Percentiles rank a stretch among this genome's conserved stretches.
Conservation (phyloP, 2,113 vertebrate species). For the Atlantisia rogersi region DNA sequence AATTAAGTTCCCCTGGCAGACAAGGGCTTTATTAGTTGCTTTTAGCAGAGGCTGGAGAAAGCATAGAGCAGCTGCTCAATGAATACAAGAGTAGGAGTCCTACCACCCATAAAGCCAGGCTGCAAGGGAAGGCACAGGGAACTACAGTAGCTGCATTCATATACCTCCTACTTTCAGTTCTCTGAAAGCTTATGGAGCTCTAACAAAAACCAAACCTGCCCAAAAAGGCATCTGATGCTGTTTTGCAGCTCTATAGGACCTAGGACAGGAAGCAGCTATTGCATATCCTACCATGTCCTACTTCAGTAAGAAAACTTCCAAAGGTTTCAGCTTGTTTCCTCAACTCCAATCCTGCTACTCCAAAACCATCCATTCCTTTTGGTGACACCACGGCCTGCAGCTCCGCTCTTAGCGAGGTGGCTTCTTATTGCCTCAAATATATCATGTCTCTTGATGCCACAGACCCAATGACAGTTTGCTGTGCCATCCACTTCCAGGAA, state of each 20-base stretch:
- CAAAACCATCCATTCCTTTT: not conserved
- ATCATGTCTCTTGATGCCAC: not conserved
- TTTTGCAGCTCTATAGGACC: constrained; percentile 4
- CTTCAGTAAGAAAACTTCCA: not conserved
- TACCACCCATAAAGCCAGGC: not conserved
- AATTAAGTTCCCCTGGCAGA: not conserved
- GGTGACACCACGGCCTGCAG: not conserved
- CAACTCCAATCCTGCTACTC: not conserved
- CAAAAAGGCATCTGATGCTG: not conserved
- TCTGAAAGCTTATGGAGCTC: not conserved
- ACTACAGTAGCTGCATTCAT: not conserved
- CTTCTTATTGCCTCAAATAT: too few relatives aligned
- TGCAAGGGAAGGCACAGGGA: not conserved
- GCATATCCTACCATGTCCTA: not conserved
- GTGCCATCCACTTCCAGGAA: not conserved
- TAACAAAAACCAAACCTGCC: not conserved
- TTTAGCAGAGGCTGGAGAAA: not conserved
- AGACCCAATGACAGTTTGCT: not conserved
- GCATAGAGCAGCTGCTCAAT: not conserved
- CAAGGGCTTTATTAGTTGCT: not conserved
- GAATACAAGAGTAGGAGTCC: not conserved
- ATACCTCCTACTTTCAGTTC: not conserved
- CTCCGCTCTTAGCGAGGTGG: not conserved
- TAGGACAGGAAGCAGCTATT: constrained; percentile 5
- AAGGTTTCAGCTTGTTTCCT: not conserved